Conservation (phyloP, 2,888 invertebrate genomes). For the Oligia latruncula region DNA sequence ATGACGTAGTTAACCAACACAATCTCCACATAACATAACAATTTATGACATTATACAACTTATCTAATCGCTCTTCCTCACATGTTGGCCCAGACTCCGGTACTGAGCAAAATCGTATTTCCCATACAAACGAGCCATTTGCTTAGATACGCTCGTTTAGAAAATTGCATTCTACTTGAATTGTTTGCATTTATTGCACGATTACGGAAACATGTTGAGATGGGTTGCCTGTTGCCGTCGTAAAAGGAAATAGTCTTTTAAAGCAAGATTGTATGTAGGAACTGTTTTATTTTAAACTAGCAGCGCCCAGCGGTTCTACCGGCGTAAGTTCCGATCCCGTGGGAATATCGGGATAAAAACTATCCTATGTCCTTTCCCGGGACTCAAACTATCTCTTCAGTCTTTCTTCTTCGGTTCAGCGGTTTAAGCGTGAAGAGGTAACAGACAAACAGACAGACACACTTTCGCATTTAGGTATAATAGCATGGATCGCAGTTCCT, state of each 20-base stretch:
- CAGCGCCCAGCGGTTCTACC: too few species aligned
- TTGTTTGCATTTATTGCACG: slow-evolving; percentile 57
- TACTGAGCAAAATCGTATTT: slow-evolving; percentile 59
- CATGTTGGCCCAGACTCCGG: slow-evolving; percentile 23
- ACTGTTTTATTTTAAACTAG: neutral
- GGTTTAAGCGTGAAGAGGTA: too few species aligned
- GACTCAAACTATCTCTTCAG: too few species aligned
- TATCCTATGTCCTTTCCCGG: too few species aligned
- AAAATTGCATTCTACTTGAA: slow-evolving; percentile 67
- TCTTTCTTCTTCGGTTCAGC: too few species aligned
- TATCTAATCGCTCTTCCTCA: slow-evolving; percentile 6
- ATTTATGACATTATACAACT: too few species aligned
- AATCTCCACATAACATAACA: too few species aligned
- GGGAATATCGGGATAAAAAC: too few species aligned
- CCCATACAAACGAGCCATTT: slow-evolving; percentile 67
- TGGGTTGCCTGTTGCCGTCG: slow-evolving; percentile 27
- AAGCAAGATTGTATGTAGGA: neutral
- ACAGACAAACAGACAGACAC: too few species aligned
- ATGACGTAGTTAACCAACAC: too few species aligned
- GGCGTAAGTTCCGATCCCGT: too few species aligned
- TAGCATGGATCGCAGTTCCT: neutral
- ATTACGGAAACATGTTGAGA: slow-evolving; percentile 47
- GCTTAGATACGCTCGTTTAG: slow-evolving; percentile 66
- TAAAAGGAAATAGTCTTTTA: slow-evolving; percentile 8
- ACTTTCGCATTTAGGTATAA: too few species aligned